Evolutionary conservation across 2,113 vertebrate genomes (phyloP).

Genomic region (Eleginops maclovinus): DNA sequence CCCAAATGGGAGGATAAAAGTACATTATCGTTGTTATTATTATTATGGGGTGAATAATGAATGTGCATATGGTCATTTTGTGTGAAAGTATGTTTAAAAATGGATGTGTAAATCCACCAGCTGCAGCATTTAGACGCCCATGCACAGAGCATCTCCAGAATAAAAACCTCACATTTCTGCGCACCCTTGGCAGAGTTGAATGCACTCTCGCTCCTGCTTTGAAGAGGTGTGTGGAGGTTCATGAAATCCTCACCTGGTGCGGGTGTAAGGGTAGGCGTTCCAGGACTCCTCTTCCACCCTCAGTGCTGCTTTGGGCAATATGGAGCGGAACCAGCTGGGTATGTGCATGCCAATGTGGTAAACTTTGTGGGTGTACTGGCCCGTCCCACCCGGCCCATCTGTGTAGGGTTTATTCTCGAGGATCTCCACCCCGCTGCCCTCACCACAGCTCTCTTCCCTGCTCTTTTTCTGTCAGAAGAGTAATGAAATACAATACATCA

Average conservation of each 20-base stretch:
- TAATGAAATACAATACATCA: neutral
- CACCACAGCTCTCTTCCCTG: constrained; percentile 93
- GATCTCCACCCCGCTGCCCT: constrained; percentile 97
- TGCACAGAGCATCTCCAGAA: neutral
- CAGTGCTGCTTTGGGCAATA: constrained; percentile 95
- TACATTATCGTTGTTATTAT: too few species aligned
- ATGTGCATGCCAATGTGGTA: constrained; percentile 99
- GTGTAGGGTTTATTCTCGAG: constrained; percentile 94
- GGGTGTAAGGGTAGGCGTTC: constrained; percentile 97
- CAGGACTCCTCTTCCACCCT: constrained; percentile 96
- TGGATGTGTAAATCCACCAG: neutral
- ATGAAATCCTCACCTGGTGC: constrained; percentile 87
- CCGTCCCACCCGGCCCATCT: constrained; percentile 91
- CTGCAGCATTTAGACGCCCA: neutral
- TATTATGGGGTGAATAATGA: too few species aligned
- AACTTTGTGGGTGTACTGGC: constrained; percentile 97
- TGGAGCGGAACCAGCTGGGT: constrained; percentile 97
- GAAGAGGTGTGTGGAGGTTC: constrained; percentile 23
- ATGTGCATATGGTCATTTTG: too few species aligned
- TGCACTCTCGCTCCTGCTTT: constrained; percentile 9
- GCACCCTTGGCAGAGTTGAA: constrained; percentile 25
- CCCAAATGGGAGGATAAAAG: too few species aligned
- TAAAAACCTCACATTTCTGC: neutral
- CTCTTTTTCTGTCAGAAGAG: constrained; percentile 91
- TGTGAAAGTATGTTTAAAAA: too few species aligned